These are phyloP conservation scores for Caenorhabditis drosophilae DNA, from an alignment of 2,888 invertebrate species.

Conservation along the genomic window DNA sequence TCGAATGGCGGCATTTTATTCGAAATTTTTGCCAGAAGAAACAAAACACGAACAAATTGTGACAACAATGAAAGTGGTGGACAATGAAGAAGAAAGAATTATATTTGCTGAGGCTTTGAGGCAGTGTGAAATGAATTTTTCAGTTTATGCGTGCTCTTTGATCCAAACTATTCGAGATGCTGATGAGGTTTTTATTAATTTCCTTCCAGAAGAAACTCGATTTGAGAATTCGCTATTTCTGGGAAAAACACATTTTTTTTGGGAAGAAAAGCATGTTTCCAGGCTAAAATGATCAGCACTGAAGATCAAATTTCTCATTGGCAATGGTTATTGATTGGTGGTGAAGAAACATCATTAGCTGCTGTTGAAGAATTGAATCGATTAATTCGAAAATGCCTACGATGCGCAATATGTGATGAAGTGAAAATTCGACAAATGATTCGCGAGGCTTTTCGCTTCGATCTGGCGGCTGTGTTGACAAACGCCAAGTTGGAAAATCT, in stretches of 20 bases:
- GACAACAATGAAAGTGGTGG: conserved; percentile 36
- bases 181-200: conserved; percentile 8
- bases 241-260: too few species aligned
- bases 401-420: conserved; percentile 7
- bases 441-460: conserved; percentile 12
- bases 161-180: conserved; percentile 12
- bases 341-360: conserved; percentile 27
- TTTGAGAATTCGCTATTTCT: too few species aligned
- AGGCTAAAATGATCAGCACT: conserved; percentile 3
- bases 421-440: conserved; percentile 12
- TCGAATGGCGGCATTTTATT: conserved; percentile 36
- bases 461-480: conserved; percentile 10
- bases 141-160: conserved; percentile 21
- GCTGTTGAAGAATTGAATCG: conserved; percentile 36
- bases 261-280: too few species aligned
- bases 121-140: conserved; percentile 17
- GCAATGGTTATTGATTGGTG: conserved; percentile 33
- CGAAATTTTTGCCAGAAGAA: conserved; percentile 27
- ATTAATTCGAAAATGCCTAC: conserved; percentile 22
- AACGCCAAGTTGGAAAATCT: background rate
- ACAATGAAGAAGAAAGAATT: conserved; percentile 15
- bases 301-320: conserved; percentile 30
- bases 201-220: background rate
- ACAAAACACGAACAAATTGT: conserved; percentile 22
- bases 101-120: conserved; percentile 10